phyloP scores from a whole-genome alignment of 2,888 invertebrate genomes.

The Cataglyphis livida region DNA sequence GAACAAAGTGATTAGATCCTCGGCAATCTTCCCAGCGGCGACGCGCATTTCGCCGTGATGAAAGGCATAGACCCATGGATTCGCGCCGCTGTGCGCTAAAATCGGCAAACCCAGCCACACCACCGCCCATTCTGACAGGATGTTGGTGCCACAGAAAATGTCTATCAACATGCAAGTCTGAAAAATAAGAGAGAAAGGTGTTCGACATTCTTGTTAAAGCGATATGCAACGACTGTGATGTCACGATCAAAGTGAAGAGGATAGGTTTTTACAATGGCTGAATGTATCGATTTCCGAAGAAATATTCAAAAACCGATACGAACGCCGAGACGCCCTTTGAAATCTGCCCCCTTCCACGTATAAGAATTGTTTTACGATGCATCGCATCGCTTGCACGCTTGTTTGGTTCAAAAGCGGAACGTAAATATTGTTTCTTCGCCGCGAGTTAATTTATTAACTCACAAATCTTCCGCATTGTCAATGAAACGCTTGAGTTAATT shows the following conservation, averaged over 20 bases:
- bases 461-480: background rate
- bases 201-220: background rate
- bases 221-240: background rate
- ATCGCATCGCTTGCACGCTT: background rate
- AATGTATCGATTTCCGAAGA: slow-evolving; percentile 36
- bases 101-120: slow-evolving; percentile 88
- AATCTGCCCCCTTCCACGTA: background rate
- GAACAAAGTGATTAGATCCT: slow-evolving; percentile 86
- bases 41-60: slow-evolving; percentile 88
- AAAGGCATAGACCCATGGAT: slow-evolving; percentile 90
- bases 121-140: slow-evolving; percentile 87
- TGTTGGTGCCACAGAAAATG: slow-evolving; percentile 86
- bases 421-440: background rate
- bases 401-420: background rate
- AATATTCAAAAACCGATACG: background rate
- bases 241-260: background rate
- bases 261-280: background rate
- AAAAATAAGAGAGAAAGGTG: background rate
- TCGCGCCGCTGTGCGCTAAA: slow-evolving; percentile 87
- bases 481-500: background rate
- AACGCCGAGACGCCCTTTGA: background rate
- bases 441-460: background rate
- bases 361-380: slow-evolving; percentile 14
- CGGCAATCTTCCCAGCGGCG: slow-evolving; percentile 87
- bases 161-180: slow-evolving; percentile 87